Evolutionary conservation across 1,140 invertebrate species (phyloP), one percentile per base, ranked within the genome.

Genomic region (Tetragnatha versicolor): DNA sequence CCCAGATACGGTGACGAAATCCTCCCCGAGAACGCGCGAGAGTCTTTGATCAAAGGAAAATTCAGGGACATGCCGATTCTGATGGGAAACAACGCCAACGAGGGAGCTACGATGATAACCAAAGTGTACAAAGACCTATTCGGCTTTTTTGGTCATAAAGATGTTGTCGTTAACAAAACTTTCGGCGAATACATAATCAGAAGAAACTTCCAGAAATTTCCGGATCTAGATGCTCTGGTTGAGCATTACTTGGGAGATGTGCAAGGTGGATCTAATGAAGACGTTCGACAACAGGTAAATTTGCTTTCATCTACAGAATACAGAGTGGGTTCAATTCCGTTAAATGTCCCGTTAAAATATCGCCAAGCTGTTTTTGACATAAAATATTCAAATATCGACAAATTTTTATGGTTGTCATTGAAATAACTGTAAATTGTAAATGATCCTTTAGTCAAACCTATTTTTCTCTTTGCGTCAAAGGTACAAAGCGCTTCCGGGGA

Each of bases 61-160:
- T 58, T 72, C 14, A 5, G 17, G 10, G 10, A 39, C 17, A 29
- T 53, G 5, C 29, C 33, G 14, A 33, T 53, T 14, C 4, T 55
- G 7, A 39, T 65, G 2, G 69, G 69, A 4, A 37, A 14, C 29
- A 72, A 72, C 29, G 10, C 39, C 12, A 25, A 72, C 10, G 69
- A 72, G 60, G 69, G 69, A 29, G 58, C 69, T 1, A 33, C 20
- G 14, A 6, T 25, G 7, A 39, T 72, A 14, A 60, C 53, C 25
- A 60, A 39, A 42, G 14, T 9, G 10, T 20, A 29, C 6, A 42
- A 20, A 10, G 37, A 72, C 31, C 14, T 29, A 2, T 72, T 72
- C 14, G 69, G 69, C 3, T 45, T 58, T 25, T 72, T 72, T 42
- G 69, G 69, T 5, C 35, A 72, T n/a, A 72, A 72, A 20, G 4